Base-by-base conservation (phyloP, 2,888 invertebrate genomes). In the Hyposoter didymator region DNA sequence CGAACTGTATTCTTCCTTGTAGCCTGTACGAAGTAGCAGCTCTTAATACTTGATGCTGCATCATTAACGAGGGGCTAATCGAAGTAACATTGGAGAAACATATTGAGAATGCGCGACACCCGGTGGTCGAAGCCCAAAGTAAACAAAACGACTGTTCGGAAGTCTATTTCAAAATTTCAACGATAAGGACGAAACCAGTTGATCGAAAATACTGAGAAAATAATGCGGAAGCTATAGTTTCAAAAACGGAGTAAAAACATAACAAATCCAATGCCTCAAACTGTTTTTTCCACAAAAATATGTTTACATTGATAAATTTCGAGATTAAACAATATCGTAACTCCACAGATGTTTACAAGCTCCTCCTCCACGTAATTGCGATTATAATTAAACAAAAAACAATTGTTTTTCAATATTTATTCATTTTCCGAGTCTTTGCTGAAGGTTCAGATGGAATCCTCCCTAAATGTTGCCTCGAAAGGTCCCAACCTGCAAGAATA, bases 11-110 rank as follows among this genome's bases (percentile, higher is more conserved):
- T 73, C 55, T 43, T 59, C 4, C 32, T 75, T 39, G 39, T 59
- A 12, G 64, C 52, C 73, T 52, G 47, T 66, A 78, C 67, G 76
- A 85, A 85, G 76, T 80, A 80, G 78, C 59, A 22, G 67, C 49
- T 55, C 39, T n/a, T n/a, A n/a, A n/a, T n/a, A n/a, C n/a, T n/a
- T n/a, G n/a, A n/a, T n/a, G n/a, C n/a, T n/a, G n/a, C n/a, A n/a
- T n/a, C n/a, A n/a, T n/a, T n/a, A n/a, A n/a, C n/a, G n/a, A n/a
- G n/a, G n/a, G n/a, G n/a, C n/a, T n/a, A n/a, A 67, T 49, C 49
- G 12, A 8, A 28, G 10, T 59, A 59, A 52, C 45, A n/a, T 52
- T 17, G 43, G 43, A 32, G 45, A 59, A 69, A 70, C 43, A 32
- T 45, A 59, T 70, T 45, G 45, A 69, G n/a, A 70, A 69, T 45